Conservation (phyloP, 1,140 invertebrate genomes). For the Drosophila eugracilis region DNA sequence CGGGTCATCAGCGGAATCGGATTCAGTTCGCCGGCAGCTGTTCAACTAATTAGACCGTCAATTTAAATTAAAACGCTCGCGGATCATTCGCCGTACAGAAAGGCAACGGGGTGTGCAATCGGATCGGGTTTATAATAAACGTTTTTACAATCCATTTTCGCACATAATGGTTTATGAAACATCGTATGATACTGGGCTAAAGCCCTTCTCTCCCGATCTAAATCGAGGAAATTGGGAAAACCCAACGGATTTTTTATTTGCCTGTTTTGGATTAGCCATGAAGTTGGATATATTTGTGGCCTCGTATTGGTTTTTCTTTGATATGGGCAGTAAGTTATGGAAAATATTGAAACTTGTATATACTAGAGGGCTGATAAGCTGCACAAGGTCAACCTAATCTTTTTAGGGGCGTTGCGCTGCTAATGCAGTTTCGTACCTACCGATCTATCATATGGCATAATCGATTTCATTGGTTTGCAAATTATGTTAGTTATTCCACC, state of each 20-base stretch:
- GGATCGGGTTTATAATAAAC: no score
- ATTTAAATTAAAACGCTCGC: conserved; percentile 55
- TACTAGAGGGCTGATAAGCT: conserved; percentile 12
- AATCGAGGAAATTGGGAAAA: conserved; percentile 75
- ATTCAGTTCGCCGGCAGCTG: conserved; percentile 66
- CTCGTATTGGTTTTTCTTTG: conserved; percentile 63
- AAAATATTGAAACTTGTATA: no score
- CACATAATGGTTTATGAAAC: no score
- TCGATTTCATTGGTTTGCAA: no score
- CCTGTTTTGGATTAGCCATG: conserved; percentile 66
- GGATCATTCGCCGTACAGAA: conserved; percentile 23
- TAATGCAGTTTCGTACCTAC: no score
- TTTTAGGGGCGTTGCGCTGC: conserved; percentile 29
- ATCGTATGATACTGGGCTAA: no score
- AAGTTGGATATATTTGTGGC: conserved; percentile 64
- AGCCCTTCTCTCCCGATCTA: conserved; percentile 69
- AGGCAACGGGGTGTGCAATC: no score
- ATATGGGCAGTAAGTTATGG: conserved; percentile 68
- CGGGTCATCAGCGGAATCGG: conserved; percentile 29
- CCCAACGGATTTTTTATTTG: conserved; percentile 67
- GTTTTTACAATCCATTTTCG: no score
- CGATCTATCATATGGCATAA: no score
- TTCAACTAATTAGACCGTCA: conserved; percentile 71
- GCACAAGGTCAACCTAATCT: no score
- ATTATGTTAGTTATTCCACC: no score